Evolutionary conservation across 53 echinoderm and acorn worm species (phyloP), one percentile per base, ranked within the genome.

Genomic region (Echinometra lucunter): DNA sequence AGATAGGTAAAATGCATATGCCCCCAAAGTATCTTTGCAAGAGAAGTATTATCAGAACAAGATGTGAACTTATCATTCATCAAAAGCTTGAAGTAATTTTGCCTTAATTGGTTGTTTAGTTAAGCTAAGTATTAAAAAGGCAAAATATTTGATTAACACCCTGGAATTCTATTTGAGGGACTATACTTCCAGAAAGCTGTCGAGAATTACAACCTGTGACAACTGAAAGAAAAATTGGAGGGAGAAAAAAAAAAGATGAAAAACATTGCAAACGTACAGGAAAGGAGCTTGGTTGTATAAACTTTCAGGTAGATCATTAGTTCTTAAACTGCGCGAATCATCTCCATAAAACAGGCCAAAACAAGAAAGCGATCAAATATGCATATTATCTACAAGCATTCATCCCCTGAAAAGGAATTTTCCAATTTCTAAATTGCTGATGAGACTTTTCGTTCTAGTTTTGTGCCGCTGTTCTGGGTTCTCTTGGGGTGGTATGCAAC

Each of bases 391-490:
- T 25, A 21, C 9, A 25, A 53, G 85, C 49, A 49, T 28, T 12
- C 13, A 27, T 85, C 85, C 49, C 85, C 30, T 30, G 16, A 85
- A 53, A 47, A 11, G n/a, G 37, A 49, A 85, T n/a, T 1, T 28
- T 85, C n/a, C 85, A 74, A 85, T 85, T 47, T 85, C 85, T 49
- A 85, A 85, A 85, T 85, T 85, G 49, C 49, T 30, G 47, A n/a
- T 85, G 49, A 5, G 85, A 85, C 85, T 49, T 85, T 47, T 30
- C 6, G 38, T 81, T 81, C n/a, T 42, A 85, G 19, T 78, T 78
- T 38, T 34, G 21, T 42, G 42, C 42, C 6, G 21, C 42, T 21
- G 40, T 78, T 78, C 13, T 42, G 42, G 18, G 19, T 38, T 78
- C 78, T 78, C 40, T 21, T 35, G 44, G 78, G 38, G 44, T 40